Percentiles rank a stretch among this genome's conserved stretches.
Conservation (phyloP, 2,113 vertebrate species). For the Orycteropus afer region DNA sequence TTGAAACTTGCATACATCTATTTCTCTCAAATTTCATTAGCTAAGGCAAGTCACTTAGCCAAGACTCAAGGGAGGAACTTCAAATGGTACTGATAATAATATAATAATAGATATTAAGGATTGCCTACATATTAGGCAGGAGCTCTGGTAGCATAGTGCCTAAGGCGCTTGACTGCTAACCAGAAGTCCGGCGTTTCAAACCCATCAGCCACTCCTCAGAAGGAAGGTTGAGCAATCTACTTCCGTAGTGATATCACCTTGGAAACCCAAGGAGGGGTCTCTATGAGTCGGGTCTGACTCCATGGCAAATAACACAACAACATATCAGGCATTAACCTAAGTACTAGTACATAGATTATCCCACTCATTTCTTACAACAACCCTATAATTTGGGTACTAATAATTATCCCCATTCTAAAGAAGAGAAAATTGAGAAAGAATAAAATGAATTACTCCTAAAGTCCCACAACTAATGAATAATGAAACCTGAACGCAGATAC, state of each 20-base stretch:
- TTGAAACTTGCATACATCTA: not conserved
- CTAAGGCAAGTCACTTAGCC: not conserved
- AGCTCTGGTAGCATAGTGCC: too few species aligned
- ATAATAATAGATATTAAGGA: constrained; percentile 12
- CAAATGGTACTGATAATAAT: not conserved
- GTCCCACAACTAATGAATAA: constrained; percentile 53
- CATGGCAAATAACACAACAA: too few species aligned
- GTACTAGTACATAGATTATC: not conserved
- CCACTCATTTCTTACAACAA: constrained; percentile 19
- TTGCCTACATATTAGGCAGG: not conserved
- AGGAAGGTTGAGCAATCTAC: too few species aligned
- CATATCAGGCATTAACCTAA: not conserved
- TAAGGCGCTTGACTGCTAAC: too few species aligned
- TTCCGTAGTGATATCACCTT: too few species aligned
- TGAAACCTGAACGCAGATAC: constrained; percentile 56
- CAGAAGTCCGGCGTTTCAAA: too few species aligned
- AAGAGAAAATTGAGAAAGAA: constrained; percentile 42
- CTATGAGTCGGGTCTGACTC: too few species aligned
- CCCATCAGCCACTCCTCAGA: too few species aligned
- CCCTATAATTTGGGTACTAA: not conserved
- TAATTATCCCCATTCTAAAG: constrained; percentile 18
- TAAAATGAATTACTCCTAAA: constrained; percentile 58
- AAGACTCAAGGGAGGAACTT: not conserved
- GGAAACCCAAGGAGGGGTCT: too few species aligned
- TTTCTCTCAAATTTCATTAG: not conserved